Evolutionary conservation across 2,797 vertebrate genomes (phyloP).

Genomic region (Rousettus madagascariensis): DNA sequence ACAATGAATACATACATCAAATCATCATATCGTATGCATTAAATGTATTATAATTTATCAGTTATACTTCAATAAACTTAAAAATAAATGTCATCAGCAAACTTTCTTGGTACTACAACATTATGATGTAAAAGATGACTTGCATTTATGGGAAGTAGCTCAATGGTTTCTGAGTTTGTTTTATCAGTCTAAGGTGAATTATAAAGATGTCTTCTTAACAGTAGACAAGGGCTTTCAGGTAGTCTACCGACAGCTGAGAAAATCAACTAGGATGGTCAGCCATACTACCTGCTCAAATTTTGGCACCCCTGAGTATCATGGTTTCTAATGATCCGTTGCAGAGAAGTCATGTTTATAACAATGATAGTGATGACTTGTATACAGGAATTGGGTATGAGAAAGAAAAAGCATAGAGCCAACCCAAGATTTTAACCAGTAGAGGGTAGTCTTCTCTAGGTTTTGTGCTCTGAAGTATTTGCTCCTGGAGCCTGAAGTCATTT

Average conservation of each 20-base stretch:
- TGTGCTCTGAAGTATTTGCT: not conserved
- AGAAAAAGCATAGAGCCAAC: not conserved
- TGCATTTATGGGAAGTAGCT: not conserved
- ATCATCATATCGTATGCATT: not conserved
- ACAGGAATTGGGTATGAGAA: not conserved
- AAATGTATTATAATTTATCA: not conserved
- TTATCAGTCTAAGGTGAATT: not conserved
- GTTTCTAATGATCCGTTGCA: not conserved
- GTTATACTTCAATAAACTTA: not conserved
- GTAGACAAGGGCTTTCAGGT: not conserved
- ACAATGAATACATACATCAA: not conserved
- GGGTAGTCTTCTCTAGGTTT: constrained; percentile 35
- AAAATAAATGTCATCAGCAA: not conserved
- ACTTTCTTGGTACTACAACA: too few species aligned
- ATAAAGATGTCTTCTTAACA: not conserved
- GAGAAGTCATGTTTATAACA: not conserved
- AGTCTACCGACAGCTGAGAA: not conserved
- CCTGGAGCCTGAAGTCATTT: not conserved
- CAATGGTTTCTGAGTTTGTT: not conserved
- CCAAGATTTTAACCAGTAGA: not conserved
- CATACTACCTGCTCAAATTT: not conserved
- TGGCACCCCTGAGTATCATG: not conserved
- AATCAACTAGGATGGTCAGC: not conserved
- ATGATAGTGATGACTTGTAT: not conserved
- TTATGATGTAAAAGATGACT: not conserved